Evolutionary conservation across 2,888 invertebrate species (phyloP).

Genomic region (Autographa pulchrina): DNA sequence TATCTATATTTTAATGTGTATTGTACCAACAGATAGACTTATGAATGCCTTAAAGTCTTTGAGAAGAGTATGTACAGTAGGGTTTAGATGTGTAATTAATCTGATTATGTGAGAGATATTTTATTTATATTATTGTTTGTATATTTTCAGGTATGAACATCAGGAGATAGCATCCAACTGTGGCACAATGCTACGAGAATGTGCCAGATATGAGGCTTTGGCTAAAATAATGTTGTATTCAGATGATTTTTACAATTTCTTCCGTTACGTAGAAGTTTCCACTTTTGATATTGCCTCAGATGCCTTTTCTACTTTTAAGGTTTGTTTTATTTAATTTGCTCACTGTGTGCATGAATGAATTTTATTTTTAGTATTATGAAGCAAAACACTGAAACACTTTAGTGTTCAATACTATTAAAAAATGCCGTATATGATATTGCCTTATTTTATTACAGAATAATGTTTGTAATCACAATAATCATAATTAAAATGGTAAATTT

Average conservation of each 20-base stretch:
- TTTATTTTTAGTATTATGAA: conserved; percentile 4
- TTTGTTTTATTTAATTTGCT: conserved; percentile 70
- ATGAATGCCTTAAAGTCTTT: too few relatives aligned
- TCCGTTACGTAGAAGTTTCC: conserved; percentile 99
- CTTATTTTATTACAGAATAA: conserved; percentile 1
- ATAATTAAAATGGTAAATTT: background rate
- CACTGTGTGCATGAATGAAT: background rate
- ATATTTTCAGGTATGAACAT: conserved; percentile 95
- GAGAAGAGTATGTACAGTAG: too few relatives aligned
- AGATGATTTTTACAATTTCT: conserved; percentile 99
- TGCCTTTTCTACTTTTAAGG: conserved; percentile 99
- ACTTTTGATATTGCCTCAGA: conserved; percentile 99
- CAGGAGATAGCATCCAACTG: conserved; percentile 99
- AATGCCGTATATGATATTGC: background rate
- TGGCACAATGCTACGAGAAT: conserved; percentile 99
- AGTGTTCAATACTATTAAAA: background rate
- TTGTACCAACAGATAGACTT: too few relatives aligned
- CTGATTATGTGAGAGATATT: background rate
- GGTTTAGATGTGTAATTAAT: too few relatives aligned
- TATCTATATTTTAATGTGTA: too few relatives aligned
- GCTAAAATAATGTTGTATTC: conserved; percentile 99
- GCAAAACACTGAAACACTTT: conserved; percentile 1
- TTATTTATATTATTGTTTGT: conserved; percentile 29
- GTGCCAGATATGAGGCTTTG: conserved; percentile 99
- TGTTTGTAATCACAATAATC: conserved; percentile 2